These are phyloP conservation scores for Cathartes aura DNA, from an alignment of 2,113 vertebrate species.

Conservation along the genomic window DNA sequence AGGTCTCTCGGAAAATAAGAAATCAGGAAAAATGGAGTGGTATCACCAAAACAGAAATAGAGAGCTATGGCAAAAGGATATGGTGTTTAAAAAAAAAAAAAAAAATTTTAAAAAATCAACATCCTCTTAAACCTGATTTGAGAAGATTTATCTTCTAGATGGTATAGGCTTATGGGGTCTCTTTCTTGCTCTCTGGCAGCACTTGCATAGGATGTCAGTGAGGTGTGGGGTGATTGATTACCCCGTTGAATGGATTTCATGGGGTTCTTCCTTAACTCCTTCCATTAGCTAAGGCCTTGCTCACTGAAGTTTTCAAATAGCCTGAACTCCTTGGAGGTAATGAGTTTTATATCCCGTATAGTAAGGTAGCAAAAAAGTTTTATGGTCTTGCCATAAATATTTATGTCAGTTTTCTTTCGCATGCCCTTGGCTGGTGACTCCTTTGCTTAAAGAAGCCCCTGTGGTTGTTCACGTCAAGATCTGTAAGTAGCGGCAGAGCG, in stretches of 20 bases:
- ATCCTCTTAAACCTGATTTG: background rate
- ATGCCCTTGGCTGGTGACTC: background rate
- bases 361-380: background rate
- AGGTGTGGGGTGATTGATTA: background rate
- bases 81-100: background rate
- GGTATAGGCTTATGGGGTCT: background rate
- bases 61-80: background rate
- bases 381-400: background rate
- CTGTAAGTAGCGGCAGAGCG: background rate
- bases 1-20: background rate
- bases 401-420: slow-evolving; percentile 4
- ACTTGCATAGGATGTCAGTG: background rate
- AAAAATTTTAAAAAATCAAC: background rate
- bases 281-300: background rate
- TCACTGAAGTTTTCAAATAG: background rate
- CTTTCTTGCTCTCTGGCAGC: background rate
- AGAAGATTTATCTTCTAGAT: background rate
- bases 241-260: background rate
- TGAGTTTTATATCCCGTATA: background rate
- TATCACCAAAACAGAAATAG: background rate
- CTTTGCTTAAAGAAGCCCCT: background rate
- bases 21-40: background rate
- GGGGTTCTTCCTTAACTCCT: background rate
- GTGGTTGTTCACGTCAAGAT: background rate
- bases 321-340: background rate